Percentiles rank a stretch among this genome's conserved stretches.
These are phyloP conservation scores for Liasis olivaceus DNA, from an alignment of 2,797 vertebrate species.

Conservation along the genomic window DNA sequence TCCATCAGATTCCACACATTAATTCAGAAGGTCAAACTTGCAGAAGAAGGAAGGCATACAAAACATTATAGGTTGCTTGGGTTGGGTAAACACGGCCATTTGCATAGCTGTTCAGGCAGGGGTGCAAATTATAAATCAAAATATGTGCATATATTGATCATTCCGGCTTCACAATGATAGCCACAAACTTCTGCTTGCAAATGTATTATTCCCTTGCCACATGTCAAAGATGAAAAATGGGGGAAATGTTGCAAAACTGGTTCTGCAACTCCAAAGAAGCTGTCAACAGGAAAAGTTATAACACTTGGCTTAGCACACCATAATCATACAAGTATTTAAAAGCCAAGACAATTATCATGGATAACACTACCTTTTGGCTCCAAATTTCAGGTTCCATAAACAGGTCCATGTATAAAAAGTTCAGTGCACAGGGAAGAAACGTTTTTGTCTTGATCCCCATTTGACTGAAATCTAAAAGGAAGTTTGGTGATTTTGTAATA, in stretches of 20 bases:
- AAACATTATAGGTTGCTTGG: background rate
- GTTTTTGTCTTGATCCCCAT: background rate
- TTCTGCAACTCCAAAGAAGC: background rate
- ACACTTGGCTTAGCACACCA: background rate
- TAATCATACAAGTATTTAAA: background rate
- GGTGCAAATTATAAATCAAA: background rate
- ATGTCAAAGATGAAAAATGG: background rate
- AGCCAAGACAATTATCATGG: background rate
- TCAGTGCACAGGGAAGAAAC: background rate
- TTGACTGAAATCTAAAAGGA: background rate
- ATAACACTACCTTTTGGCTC: background rate
- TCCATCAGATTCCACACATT: background rate
- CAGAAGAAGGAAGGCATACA: background rate
- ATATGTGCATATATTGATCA: background rate
- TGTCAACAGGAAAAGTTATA: background rate
- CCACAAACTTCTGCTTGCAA: background rate
- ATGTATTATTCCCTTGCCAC: background rate
- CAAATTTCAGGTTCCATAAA: background rate
- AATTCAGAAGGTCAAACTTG: background rate
- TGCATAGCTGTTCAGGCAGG: background rate
- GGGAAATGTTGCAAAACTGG: background rate
- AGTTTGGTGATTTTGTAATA: background rate
- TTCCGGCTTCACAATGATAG: background rate
- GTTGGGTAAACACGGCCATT: background rate
- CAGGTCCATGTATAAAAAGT: background rate